A percentile compares a stretch with the other conserved stretches of the same genome.
Conservation (phyloP, 2,888 invertebrate genomes). For the Tetrapedia diversipes region DNA sequence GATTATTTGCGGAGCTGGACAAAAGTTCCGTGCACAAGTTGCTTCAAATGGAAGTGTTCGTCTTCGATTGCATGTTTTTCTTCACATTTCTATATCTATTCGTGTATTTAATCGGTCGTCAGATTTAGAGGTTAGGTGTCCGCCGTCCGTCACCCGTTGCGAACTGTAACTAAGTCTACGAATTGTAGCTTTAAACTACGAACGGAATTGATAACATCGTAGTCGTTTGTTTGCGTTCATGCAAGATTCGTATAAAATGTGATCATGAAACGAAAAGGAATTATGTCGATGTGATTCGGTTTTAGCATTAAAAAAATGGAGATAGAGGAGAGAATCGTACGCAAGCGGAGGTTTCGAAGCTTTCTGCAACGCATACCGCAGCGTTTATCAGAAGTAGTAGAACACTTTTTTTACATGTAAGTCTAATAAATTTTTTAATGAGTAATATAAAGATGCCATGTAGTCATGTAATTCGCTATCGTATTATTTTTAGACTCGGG, state of each 20-base stretch:
- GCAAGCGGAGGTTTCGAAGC: constrained; percentile 9
- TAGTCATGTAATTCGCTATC: neutral
- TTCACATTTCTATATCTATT: constrained; percentile 45
- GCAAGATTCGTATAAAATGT: constrained; percentile 1
- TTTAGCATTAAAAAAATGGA: constrained; percentile 52
- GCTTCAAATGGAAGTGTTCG: constrained; percentile 28
- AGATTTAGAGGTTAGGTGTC: constrained; percentile 54
- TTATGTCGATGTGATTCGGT: constrained; percentile 24
- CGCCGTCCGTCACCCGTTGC: constrained; percentile 8
- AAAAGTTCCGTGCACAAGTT: constrained; percentile 40
- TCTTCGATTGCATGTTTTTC: constrained; percentile 40
- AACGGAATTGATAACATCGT: neutral
- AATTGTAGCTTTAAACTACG: neutral
- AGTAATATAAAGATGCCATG: neutral
- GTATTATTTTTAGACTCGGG: constrained; percentile 84
- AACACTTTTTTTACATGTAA: constrained; percentile 77
- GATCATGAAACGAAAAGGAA: constrained; percentile 12
- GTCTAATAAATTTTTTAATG: neutral
- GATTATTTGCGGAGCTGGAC: constrained; percentile 44
- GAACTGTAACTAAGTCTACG: constrained; percentile 12
- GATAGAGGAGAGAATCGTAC: constrained; percentile 35
- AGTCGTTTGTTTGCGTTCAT: neutral
- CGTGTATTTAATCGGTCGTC: constrained; percentile 41
- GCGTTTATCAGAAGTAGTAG: constrained; percentile 72
- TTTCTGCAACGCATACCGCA: constrained; percentile 72